phyloP scores from a whole-genome alignment of 1,140 invertebrate species.

The Paracyclopina nana region DNA sequence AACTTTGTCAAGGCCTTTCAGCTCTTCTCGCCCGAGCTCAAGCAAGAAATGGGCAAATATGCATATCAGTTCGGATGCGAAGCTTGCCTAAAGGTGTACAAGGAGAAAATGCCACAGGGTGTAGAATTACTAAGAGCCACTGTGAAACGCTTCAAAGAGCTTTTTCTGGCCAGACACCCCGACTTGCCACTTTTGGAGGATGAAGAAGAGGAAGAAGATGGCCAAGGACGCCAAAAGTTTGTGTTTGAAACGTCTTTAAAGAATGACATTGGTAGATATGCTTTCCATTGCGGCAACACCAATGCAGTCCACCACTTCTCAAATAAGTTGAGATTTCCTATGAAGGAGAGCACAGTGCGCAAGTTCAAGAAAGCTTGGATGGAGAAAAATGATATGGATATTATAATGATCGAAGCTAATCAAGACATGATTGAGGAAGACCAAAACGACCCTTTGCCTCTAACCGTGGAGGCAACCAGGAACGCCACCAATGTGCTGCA shows the following conservation, averaged over 20 bases:
- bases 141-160: not conserved
- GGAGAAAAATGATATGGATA: slow-evolving; percentile 16
- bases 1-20: slow-evolving; percentile 25
- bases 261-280: slow-evolving; percentile 25
- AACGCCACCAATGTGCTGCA: no score
- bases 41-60: slow-evolving; percentile 25
- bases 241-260: slow-evolving; percentile 23
- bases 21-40: slow-evolving; percentile 23
- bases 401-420: not conserved
- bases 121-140: not conserved
- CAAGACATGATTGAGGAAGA: no score
- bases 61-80: slow-evolving; percentile 24
- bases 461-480: no score
- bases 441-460: no score
- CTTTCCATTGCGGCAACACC: slow-evolving; percentile 21
- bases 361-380: slow-evolving; percentile 24
- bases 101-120: not conserved
- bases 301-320: slow-evolving; percentile 23
- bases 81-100: slow-evolving; percentile 10
- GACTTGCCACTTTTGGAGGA: not conserved
- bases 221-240: slow-evolving; percentile 16
- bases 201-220: slow-evolving; percentile 3
- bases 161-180: not conserved
- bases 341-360: slow-evolving; percentile 24
- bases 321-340: slow-evolving; percentile 23